Evolutionary conservation across 2,888 invertebrate genomes (phyloP), one percentile per base, ranked within the genome.

Genomic region (Cyrtodaria siliqua): DNA sequence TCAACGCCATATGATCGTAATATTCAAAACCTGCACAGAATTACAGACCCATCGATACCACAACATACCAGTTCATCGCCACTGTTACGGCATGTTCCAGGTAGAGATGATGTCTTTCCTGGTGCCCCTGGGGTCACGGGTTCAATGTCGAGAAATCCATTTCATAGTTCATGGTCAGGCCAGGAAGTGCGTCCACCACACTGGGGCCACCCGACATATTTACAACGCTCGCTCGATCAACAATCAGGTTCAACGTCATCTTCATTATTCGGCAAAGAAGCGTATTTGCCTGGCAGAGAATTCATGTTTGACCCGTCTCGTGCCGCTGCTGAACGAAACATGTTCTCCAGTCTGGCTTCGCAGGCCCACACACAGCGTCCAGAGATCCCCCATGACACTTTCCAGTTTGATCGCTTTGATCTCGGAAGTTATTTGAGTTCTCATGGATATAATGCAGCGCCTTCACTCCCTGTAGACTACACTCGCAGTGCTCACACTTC

Each of bases 251-350:
- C 89, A 52, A 66, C 88, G 27, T 74, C 89, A 16, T 72, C 88
- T 20, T 81, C 87, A 44, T 81, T 90, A 59, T 85, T 89, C 71
- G 81, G 86, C 49, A 89, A 89, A 68, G 90, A 89, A 33, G 86
- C 86, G 55, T 90, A 90, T 73, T 85, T 89, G 57, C 63, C 88
- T 14, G 83, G 85, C 8, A 77, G 89, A n/a, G 90, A 90, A 24
- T 89, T 90, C 62, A 89, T 89, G 88, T 89, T 90, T 79, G 89
- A 90, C 67, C 86, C 89, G 16, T 85, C 88, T 2, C 73, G 86
- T 20, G 77, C 83, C 20, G 76, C 86, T n/a, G 76, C 89, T 23
- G 90, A 90, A 44, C 79, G 89, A 49, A 87, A 87, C 60, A 88
- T 90, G 87, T 90, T 90, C 50, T 84, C 88, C 24, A 84, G 83